Base-by-base conservation (phyloP, 2,113 vertebrate genomes). In the Neodon shergylaensis region DNA sequence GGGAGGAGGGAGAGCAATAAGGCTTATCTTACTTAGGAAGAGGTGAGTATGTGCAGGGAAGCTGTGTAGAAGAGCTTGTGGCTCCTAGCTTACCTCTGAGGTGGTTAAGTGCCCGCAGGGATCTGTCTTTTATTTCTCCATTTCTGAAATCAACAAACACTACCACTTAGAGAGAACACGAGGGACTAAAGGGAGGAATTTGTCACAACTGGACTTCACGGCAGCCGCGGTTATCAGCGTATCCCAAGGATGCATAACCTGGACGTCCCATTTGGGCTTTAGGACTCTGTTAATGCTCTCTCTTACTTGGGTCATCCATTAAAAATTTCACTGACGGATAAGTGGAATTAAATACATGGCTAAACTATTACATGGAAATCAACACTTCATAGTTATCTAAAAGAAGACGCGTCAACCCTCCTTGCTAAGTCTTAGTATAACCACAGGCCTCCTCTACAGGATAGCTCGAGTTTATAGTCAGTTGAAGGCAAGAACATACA, bases 131-230 rank as follows among this genome's bases (percentile, higher is more conserved):
- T 36, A 42, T 44, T 74, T 94, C 85, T 68, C 31, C 65, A 47
- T 33, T 85, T 92, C 36, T 72, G n/a, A 94, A 91, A 94, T 76
- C 33, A 78, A 76, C 33, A 83, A 70, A 84, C 42, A 70, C 12
- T 88, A 33, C 5, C 49, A 88, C 68, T 70, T 66, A 24, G 11
- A 54, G 28, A 93, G 47, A 39, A 73, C 31, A 61, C 6, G 70
- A 31, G 44, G 28, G 47, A 68, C 77, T 82, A 36, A 66, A 88
- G 61, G 47, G 24, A 78, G 10, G 22, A 72, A 61, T 79, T 73
- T 94, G 63, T 16, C 70, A 39, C 44, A 68, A 65, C 0, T 49
- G 58, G 79, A 91, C 91, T 79, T 70, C 28, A 33, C 44, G 47
- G 54, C 36, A 74, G 52, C 36, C 10, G 88, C 19, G 1, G 26